phyloP scores from a whole-genome alignment of 2,797 vertebrate species.

The Notoglanidium macrostoma region DNA sequence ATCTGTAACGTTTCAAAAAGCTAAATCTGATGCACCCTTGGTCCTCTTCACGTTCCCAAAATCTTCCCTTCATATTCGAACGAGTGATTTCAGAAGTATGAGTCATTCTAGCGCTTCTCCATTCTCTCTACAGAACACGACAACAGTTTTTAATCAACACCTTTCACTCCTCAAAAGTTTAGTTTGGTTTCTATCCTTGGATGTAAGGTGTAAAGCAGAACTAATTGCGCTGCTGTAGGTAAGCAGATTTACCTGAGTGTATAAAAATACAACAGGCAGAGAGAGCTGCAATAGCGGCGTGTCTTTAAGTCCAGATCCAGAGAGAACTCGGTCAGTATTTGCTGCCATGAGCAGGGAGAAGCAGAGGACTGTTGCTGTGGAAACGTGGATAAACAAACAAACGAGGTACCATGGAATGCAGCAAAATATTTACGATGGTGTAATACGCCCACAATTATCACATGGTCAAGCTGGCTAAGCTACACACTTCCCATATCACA shows the following conservation, averaged over 20 bases:
- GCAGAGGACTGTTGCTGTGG: constrained; percentile 81
- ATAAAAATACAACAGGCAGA: constrained; percentile 63
- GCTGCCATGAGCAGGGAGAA: constrained; percentile 62
- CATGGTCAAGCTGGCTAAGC: constrained; percentile 66
- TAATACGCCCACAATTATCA: constrained; percentile 76
- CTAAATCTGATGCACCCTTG: not conserved
- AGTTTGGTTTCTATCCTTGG: constrained; percentile 18
- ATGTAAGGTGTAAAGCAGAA: constrained; percentile 22
- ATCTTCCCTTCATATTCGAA: constrained; percentile 21
- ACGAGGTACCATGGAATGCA: constrained; percentile 86
- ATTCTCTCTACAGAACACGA: not conserved
- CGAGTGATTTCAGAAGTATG: constrained; percentile 23
- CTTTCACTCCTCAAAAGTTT: constrained; percentile 13
- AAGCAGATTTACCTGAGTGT: constrained; percentile 23
- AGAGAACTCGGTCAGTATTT: constrained; percentile 66
- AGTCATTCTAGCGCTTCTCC: constrained; percentile 16
- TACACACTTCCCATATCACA: constrained; percentile 63
- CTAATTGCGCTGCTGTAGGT: constrained; percentile 25
- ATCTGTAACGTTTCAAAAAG: constrained; percentile 22
- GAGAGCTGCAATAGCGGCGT: constrained; percentile 61
- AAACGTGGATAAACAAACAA: constrained; percentile 86
- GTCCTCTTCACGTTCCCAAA: not conserved
- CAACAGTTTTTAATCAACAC: constrained; percentile 37
- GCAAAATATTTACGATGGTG: constrained; percentile 88
- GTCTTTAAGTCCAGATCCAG: constrained; percentile 74